phyloP scores from a whole-genome alignment of 2,888 invertebrate species.

The Molorchus minor region DNA sequence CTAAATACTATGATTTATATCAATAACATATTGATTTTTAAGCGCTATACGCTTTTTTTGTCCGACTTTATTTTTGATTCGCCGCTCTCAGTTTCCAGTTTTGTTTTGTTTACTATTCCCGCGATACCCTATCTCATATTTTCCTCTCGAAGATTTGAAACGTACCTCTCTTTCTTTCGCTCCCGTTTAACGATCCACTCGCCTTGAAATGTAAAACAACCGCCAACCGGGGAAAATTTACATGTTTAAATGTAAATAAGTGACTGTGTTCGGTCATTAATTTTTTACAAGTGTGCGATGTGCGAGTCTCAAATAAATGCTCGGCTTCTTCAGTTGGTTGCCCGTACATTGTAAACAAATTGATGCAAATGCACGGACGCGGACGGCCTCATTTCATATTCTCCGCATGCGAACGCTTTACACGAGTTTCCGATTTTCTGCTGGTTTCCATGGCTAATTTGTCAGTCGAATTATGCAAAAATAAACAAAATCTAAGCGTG shows the following conservation, averaged over 20 bases:
- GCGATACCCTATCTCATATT: too few species aligned
- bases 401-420: constrained; percentile 8
- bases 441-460: neutral
- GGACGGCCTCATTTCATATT: constrained; percentile 13
- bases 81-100: too few species aligned
- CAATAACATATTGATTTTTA: too few species aligned
- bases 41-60: too few species aligned
- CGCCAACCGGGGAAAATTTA: constrained; percentile 17
- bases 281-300: constrained; percentile 2
- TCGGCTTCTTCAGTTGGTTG: constrained; percentile 5
- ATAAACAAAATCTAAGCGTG: neutral
- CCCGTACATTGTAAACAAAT: constrained; percentile 20
- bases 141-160: too few species aligned
- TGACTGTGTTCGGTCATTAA: constrained; percentile 8
- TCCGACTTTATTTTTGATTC: too few species aligned
- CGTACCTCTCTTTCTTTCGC: too few species aligned
- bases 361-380: constrained; percentile 19
- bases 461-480: neutral
- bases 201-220: constrained; percentile 25
- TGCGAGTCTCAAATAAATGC: constrained; percentile 14
- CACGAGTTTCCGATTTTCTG: neutral
- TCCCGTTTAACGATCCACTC: constrained; percentile 17
- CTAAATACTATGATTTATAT: neutral
- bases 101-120: too few species aligned
- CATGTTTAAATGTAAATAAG: constrained; percentile 27